Percentiles rank a stretch among this genome's conserved stretches.
Evolutionary conservation across 1,140 invertebrate species (phyloP).

Genomic region (Bombus confusus): DNA sequence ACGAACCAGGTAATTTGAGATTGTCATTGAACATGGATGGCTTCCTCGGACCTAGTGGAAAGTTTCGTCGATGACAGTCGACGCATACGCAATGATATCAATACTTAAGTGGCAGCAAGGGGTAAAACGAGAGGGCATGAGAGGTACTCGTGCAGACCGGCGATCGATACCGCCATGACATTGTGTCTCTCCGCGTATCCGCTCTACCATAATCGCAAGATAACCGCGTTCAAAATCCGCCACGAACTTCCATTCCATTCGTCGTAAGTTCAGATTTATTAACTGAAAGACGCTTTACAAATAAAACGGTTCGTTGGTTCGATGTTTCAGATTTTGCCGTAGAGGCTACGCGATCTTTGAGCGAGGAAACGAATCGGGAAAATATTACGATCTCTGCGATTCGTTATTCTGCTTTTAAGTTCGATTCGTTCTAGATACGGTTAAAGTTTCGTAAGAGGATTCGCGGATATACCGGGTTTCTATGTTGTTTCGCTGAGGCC

Average conservation of each 20-base stretch:
- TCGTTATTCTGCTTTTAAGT: neutral
- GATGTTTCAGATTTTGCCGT: neutral
- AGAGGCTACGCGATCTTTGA: no score
- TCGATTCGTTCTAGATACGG: neutral
- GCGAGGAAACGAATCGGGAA: neutral
- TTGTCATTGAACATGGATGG: neutral
- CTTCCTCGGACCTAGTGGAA: neutral
- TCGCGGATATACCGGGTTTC: neutral
- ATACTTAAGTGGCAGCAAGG: constrained; percentile 4
- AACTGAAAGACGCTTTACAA: neutral
- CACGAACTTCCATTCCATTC: no score
- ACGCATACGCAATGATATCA: constrained; percentile 42
- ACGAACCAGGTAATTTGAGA: neutral
- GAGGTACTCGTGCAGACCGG: constrained; percentile 10
- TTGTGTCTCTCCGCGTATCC: constrained; percentile 6
- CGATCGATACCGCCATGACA: constrained; percentile 46
- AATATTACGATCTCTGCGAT: no score
- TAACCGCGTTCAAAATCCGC: neutral
- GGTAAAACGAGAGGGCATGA: constrained; percentile 15
- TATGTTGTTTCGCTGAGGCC: neutral
- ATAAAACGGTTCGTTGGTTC: neutral
- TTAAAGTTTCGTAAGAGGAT: neutral
- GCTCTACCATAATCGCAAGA: neutral
- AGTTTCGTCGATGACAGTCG: constrained; percentile 33
- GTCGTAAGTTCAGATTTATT: neutral